A percentile compares a stretch with the other conserved stretches of the same genome.
These are phyloP conservation scores for Brachirus orientalis DNA, from an alignment of 2,113 vertebrate genomes.

Conservation along the genomic window DNA sequence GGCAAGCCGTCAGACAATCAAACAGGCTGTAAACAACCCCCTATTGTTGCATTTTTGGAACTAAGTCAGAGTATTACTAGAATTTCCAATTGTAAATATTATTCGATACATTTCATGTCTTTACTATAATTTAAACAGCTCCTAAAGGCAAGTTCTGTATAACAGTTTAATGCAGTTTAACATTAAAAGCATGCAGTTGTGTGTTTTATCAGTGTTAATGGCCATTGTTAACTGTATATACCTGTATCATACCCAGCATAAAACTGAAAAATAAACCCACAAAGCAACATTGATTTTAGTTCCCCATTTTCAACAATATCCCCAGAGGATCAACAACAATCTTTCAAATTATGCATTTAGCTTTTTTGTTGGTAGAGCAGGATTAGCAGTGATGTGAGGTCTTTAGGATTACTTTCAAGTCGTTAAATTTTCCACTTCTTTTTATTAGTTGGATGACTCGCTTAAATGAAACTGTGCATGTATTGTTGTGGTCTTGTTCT, in stretches of 20 bases:
- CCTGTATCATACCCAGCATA: neutral
- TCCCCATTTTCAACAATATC: too few species aligned
- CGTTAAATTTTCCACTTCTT: conserved; percentile 31
- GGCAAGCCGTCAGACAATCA: conserved; percentile 5
- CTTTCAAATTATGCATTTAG: neutral
- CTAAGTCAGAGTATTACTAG: neutral
- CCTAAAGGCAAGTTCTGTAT: too few species aligned
- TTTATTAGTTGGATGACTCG: conserved; percentile 52
- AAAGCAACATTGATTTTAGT: neutral
- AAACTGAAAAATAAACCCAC: neutral
- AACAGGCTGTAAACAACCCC: conserved; percentile 8
- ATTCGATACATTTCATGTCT: too few species aligned
- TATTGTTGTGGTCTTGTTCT: conserved; percentile 27
- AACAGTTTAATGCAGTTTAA: too few species aligned
- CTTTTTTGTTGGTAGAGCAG: neutral
- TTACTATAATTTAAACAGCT: too few species aligned
- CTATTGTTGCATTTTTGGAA: conserved; percentile 15
- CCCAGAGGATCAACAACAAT: too few species aligned
- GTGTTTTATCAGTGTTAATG: neutral
- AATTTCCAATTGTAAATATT: neutral
- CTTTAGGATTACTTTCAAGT: conserved; percentile 27
- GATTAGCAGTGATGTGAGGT: conserved; percentile 3
- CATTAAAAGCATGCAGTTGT: too few species aligned
- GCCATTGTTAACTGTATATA: neutral
- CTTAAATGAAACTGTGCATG: conserved; percentile 31